Evolutionary conservation across 2,797 vertebrate species (phyloP).

Genomic region (Myotis pilosus): DNA sequence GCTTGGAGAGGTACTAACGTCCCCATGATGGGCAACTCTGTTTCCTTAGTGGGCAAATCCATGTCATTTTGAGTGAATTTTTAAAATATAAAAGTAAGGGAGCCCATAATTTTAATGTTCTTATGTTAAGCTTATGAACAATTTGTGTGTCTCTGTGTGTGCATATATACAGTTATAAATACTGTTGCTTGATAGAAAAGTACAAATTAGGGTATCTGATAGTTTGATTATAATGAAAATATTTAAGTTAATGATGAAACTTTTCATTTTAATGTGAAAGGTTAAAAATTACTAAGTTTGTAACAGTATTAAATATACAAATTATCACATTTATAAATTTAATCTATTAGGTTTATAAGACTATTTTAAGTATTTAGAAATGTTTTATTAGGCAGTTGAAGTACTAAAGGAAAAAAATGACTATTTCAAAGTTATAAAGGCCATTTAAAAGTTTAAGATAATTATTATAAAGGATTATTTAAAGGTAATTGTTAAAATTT

Average conservation of each 20-base stretch:
- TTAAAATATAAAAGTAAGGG: neutral
- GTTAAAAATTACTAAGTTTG: neutral
- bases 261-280: neutral
- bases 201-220: neutral
- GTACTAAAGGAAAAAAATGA: neutral
- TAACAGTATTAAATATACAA: neutral
- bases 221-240: neutral
- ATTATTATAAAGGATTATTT: neutral
- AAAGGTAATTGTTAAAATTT: neutral
- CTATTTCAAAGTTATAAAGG: neutral
- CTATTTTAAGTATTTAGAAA: neutral
- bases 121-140: neutral
- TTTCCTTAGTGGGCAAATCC: neutral
- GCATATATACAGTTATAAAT: neutral
- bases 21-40: neutral
- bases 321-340: neutral
- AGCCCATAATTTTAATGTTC: neutral
- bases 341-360: neutral
- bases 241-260: neutral
- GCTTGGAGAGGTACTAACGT: neutral
- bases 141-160: neutral
- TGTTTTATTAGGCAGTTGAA: neutral
- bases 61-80: neutral
- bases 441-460: constrained; percentile 35
- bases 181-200: neutral